These are phyloP conservation scores for Oscheius sp. DNA, from an alignment of 2,888 invertebrate genomes.

Conservation along the genomic window DNA sequence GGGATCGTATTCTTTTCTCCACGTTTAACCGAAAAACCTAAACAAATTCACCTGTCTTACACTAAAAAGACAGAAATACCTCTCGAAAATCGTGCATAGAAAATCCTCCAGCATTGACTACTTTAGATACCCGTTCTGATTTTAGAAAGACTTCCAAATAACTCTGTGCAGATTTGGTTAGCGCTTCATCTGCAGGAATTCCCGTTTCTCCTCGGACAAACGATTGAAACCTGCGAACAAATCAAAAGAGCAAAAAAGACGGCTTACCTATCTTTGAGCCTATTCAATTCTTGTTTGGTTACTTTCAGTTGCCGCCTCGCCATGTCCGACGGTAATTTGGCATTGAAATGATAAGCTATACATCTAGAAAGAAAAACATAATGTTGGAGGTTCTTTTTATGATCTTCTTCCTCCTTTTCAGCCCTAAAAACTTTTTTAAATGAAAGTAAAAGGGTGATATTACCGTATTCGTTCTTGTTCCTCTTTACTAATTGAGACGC, in stretches of 20 bases:
- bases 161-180: constrained; percentile 97
- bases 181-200: constrained; percentile 96
- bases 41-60: neutral
- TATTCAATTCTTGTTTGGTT: constrained; percentile 84
- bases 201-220: constrained; percentile 98
- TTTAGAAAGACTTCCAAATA: constrained; percentile 92
- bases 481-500: constrained; percentile 63
- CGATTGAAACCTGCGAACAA: constrained; percentile 83
- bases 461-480: constrained; percentile 71
- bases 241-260: neutral
- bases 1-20: constrained; percentile 91
- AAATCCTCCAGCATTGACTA: constrained; percentile 97
- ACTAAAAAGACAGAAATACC: constrained; percentile 56
- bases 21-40: constrained; percentile 90
- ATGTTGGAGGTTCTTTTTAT: constrained; percentile 91
- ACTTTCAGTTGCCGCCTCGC: constrained; percentile 91
- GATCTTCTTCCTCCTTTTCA: constrained; percentile 94
- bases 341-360: constrained; percentile 95
- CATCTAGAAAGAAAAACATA: constrained; percentile 96
- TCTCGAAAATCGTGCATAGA: constrained; percentile 98
- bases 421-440: constrained; percentile 78
- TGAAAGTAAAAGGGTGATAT: constrained; percentile 1
- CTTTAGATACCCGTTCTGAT: constrained; percentile 90
- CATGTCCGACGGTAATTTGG: constrained; percentile 93
- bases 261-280: constrained; percentile 64